Evolutionary conservation across 53 echinoderm and acorn worm species (phyloP).

Genomic region (Henricia sp.): DNA sequence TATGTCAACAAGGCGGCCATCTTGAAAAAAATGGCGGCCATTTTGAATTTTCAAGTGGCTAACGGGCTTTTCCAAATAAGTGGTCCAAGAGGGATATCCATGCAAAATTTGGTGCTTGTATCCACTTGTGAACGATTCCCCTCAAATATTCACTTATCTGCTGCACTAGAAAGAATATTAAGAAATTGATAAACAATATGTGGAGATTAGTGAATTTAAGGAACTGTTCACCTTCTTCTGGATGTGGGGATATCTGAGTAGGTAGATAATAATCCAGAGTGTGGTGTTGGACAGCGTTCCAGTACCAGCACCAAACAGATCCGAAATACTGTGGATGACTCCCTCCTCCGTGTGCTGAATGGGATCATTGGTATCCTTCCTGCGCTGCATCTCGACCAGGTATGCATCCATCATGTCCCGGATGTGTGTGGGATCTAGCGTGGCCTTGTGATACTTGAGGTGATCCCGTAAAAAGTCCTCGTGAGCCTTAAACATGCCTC

Average conservation of each 20-base stretch:
- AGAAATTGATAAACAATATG: no score
- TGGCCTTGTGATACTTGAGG: constrained; percentile 42
- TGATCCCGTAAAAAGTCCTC: constrained; percentile 45
- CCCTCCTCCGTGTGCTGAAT: constrained; percentile 46
- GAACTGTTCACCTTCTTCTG: constrained; percentile 49
- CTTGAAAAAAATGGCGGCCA: no score
- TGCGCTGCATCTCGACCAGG: constrained; percentile 41
- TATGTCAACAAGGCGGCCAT: no score
- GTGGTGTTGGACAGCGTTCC: constrained; percentile 51
- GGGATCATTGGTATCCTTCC: constrained; percentile 36
- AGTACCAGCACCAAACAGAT: constrained; percentile 54
- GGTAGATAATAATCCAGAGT: constrained; percentile 43
- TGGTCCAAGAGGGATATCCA: no score
- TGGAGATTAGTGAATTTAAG: no score
- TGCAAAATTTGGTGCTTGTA: no score
- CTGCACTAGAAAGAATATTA: no score
- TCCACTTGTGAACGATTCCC: no score
- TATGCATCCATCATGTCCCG: constrained; percentile 64
- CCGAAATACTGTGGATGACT: constrained; percentile 46
- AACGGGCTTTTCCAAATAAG: no score
- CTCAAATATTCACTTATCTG: no score
- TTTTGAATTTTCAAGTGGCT: no score
- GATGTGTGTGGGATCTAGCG: constrained; percentile 27
- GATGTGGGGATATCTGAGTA: constrained; percentile 41
- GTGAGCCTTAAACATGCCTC: constrained; percentile 24